phyloP scores from a whole-genome alignment of 2,888 invertebrate genomes.

The Agrochola litura region DNA sequence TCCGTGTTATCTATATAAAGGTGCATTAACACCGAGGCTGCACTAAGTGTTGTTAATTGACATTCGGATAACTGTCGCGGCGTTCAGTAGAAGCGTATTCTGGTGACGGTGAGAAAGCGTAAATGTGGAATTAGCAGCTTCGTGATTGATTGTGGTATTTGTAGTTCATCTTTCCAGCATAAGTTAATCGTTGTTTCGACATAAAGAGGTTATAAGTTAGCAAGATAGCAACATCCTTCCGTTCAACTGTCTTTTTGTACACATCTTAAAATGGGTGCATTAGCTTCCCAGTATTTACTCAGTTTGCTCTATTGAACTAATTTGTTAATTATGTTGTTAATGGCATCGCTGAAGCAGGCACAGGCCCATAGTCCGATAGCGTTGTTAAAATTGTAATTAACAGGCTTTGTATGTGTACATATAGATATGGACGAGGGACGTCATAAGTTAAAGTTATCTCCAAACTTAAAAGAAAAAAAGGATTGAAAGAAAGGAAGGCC shows the following conservation, averaged over 20 bases:
- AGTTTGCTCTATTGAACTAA: too few relatives aligned
- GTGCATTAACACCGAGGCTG: constrained; percentile 52
- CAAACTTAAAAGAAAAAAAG: too few relatives aligned
- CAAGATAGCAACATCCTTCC: neutral
- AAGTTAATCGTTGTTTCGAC: neutral
- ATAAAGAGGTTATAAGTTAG: neutral
- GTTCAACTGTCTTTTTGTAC: neutral
- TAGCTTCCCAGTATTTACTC: neutral
- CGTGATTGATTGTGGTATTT: too few relatives aligned
- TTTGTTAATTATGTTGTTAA: neutral
- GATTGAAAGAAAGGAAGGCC: too few relatives aligned
- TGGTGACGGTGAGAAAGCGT: constrained; percentile 35
- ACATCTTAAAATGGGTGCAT: neutral
- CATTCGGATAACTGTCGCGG: constrained; percentile 70
- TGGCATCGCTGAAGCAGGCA: neutral
- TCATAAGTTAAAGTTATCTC: too few relatives aligned
- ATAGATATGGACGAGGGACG: too few relatives aligned
- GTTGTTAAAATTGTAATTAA: too few relatives aligned
- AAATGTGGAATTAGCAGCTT: neutral
- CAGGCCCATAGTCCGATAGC: neutral
- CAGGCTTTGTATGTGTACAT: too few relatives aligned
- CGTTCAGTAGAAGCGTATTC: constrained; percentile 54
- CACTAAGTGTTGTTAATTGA: constrained; percentile 70
- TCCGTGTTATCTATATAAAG: constrained; percentile 48
- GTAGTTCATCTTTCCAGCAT: neutral